These are phyloP conservation scores for Anoplius nigerrimus DNA, from an alignment of 2,888 invertebrate genomes.

Conservation along the genomic window DNA sequence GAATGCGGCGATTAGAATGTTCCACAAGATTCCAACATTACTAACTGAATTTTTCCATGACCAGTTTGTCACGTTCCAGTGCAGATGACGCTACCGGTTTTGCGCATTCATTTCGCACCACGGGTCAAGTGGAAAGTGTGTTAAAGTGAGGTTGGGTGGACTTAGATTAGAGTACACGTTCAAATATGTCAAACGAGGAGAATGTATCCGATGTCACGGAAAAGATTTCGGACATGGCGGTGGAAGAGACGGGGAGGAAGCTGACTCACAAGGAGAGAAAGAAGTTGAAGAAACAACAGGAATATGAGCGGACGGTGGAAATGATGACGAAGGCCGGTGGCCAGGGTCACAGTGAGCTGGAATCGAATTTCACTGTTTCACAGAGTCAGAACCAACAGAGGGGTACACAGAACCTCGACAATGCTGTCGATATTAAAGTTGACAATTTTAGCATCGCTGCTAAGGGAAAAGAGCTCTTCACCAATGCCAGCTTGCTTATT, in stretches of 20 bases:
- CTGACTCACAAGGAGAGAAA: constrained; percentile 94
- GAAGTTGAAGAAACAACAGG: constrained; percentile 90
- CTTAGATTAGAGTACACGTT: constrained; percentile 31
- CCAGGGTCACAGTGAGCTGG: constrained; percentile 91
- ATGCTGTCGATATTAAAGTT: constrained; percentile 97
- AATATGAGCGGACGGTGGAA: constrained; percentile 92
- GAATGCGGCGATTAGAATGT: constrained; percentile 3
- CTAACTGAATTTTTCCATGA: background rate
- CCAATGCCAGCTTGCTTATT: constrained; percentile 95
- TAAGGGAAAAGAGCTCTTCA: constrained; percentile 97
- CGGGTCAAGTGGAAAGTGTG: constrained; percentile 7
- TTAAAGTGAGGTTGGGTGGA: constrained; percentile 40
- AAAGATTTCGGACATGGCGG: constrained; percentile 62
- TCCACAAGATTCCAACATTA: background rate
- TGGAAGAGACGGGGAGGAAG: constrained; percentile 79
- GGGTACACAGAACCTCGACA: constrained; percentile 80
- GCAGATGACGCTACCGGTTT: constrained; percentile 46
- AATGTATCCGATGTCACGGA: constrained; percentile 56
- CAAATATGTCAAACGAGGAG: constrained; percentile 55
- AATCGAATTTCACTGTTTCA: constrained; percentile 96
- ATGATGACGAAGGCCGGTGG: constrained; percentile 90
- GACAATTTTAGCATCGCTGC: constrained; percentile 99
- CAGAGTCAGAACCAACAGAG: constrained; percentile 80
- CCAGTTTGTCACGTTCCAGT: background rate
- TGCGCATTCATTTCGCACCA: background rate